Evolutionary conservation across 2,113 vertebrate genomes (phyloP).

Genomic region (Mungos mungo): DNA sequence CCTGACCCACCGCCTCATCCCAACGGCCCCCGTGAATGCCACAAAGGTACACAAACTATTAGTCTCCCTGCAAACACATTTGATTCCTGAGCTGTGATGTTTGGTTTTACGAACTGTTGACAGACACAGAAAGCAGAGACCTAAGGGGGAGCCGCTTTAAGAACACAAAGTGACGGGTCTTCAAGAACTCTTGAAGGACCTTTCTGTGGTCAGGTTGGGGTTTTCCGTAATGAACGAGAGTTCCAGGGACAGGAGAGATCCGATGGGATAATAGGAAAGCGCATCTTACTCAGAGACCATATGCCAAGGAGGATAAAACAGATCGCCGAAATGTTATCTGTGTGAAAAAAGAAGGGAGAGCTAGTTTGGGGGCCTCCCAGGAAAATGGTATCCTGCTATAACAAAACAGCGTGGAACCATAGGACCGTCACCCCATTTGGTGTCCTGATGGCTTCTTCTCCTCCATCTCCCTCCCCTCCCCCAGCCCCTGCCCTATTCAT

Average conservation of each 20-base stretch:
- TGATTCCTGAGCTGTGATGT: background rate
- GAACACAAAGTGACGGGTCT: fast-evolving
- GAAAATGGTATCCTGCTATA: fast-evolving
- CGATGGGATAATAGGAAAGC: fast-evolving
- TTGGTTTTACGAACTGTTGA: background rate
- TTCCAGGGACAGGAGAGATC: background rate
- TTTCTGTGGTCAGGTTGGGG: too few species aligned
- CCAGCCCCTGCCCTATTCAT: background rate
- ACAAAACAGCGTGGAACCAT: fast-evolving
- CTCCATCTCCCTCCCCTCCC: background rate
- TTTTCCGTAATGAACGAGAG: background rate
- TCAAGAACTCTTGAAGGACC: fast-evolving
- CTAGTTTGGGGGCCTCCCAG: fast-evolving
- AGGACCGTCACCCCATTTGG: fast-evolving
- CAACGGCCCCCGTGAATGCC: fast-evolving
- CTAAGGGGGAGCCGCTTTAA: background rate
- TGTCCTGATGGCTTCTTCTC: fast-evolving
- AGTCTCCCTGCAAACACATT: background rate
- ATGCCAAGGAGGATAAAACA: fast-evolving
- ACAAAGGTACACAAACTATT: fast-evolving
- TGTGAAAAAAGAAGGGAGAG: too few species aligned
- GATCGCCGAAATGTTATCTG: background rate
- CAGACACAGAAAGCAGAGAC: background rate
- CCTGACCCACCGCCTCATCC: background rate
- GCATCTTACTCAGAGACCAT: background rate